Evolutionary conservation across 1,140 invertebrate genomes (phyloP), one percentile per base, ranked within the genome.

Genomic region (Pseudachorutes palmiensis): DNA sequence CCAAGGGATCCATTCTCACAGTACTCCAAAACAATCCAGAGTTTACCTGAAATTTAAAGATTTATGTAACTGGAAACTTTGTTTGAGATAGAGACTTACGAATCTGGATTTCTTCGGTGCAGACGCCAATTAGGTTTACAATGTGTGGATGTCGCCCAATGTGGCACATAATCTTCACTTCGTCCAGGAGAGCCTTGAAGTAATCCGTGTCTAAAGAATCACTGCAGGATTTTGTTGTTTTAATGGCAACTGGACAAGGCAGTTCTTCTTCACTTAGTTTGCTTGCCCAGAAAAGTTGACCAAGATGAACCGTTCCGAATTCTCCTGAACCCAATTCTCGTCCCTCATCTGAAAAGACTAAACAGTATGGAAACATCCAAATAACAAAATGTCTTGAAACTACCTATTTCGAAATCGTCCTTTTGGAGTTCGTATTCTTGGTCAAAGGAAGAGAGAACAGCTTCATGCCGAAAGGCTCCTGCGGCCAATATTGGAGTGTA

Each of bases 111-210:
- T 45, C 36, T 12, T 14, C 28, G 12, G 88, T 90, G 72, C 89
- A 91, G 74, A 87, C 92, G 0, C 86, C 90, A 1, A 92, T 76
- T 55, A 94, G 79, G 55, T 82, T 81, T 2, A 93, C 88, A 32
- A 93, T 83, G 76, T 93, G 86, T 16, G 82, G 82, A 78, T 93
- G 90, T 0, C 80, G 78, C 1, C 88, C 89, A 1, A 90, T 85
- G 31, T 82, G 82, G 77, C 90, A 92, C 78, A 92, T 83, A 77
- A 89, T 88, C 24, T 82, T 78, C 12, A 94, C 89, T 79, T 93
- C 91, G 1, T 83, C 79, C 9, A 90, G 76, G 73, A 92, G 59
- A 5, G 59, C 14, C 30, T 61, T 61, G 16, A 61, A 57, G 22
- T 57, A 26, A 5, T 19, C 14, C 24, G 22, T 12, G 24, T 57